A percentile compares a stretch with the other conserved stretches of the same genome.
These are phyloP conservation scores for Proteles cristata DNA, from an alignment of 2,113 vertebrate species.

Conservation along the genomic window DNA sequence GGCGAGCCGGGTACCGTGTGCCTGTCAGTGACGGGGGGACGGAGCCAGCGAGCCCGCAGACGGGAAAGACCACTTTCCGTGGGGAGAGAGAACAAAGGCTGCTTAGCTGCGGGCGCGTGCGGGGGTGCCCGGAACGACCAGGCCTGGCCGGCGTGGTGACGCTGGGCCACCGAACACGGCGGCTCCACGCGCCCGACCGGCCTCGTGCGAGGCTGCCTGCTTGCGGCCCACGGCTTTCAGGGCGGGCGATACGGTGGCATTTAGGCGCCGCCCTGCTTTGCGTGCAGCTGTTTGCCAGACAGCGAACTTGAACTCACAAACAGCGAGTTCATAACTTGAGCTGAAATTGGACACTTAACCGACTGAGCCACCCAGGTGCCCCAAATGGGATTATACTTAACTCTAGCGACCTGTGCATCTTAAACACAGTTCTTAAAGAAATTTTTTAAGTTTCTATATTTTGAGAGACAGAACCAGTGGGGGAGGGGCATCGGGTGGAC, in stretches of 20 bases:
- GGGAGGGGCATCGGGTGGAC: no score
- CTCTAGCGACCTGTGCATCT: neutral
- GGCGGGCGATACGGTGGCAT: neutral
- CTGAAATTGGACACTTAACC: no score
- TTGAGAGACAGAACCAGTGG: no score
- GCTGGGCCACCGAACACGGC: no score
- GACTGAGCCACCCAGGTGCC: no score
- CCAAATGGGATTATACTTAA: neutral
- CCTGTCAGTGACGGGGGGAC: accelerated
- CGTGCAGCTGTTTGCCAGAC: no score
- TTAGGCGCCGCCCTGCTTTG: neutral
- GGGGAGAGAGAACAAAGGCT: neutral
- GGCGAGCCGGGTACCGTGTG: neutral
- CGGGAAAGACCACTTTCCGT: neutral
- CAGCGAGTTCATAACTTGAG: no score
- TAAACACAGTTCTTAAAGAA: neutral
- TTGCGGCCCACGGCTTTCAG: accelerated
- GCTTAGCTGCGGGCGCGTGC: neutral
- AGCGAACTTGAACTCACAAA: no score
- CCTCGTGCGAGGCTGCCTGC: neutral
- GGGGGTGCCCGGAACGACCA: neutral
- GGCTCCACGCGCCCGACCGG: neutral
- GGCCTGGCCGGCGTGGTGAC: neutral
- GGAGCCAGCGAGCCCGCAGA: neutral
- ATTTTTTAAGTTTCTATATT: no score